Conservation (phyloP, 2,797 vertebrate species). For the Glossophaga mutica region DNA sequence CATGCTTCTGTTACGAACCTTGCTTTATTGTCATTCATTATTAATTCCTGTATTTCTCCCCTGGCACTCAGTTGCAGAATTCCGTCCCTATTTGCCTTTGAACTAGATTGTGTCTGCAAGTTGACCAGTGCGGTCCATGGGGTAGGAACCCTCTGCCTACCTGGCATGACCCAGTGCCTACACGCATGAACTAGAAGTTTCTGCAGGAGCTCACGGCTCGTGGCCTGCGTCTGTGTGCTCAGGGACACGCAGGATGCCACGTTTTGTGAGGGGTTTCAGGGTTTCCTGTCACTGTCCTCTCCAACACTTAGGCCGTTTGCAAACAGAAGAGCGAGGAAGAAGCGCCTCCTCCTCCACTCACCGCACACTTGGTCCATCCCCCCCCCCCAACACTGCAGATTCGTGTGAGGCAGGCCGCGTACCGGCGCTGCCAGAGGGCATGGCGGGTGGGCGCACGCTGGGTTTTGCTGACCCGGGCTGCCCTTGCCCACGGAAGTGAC, state of each 20-base stretch:
- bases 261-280: background rate
- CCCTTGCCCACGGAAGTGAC: too few species aligned
- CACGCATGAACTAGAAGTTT: fast-evolving
- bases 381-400: background rate
- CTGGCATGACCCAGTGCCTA: background rate
- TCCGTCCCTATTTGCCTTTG: constrained; percentile 1
- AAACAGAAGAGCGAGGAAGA: background rate
- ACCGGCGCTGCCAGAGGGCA: fast-evolving
- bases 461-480: too few species aligned
- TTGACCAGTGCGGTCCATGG: background rate
- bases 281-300: background rate
- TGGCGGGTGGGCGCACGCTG: fast-evolving
- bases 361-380: too few species aligned
- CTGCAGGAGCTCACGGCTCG: background rate
- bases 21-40: background rate
- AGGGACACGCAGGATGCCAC: background rate
- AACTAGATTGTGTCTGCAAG: background rate
- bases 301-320: background rate
- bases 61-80: background rate
- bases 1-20: constrained; percentile 22
- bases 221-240: too few species aligned
- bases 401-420: background rate
- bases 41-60: constrained; percentile 10
- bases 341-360: background rate
- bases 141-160: background rate